phyloP scores from a whole-genome alignment of 2,888 invertebrate genomes.

The Punctoribates punctum region DNA sequence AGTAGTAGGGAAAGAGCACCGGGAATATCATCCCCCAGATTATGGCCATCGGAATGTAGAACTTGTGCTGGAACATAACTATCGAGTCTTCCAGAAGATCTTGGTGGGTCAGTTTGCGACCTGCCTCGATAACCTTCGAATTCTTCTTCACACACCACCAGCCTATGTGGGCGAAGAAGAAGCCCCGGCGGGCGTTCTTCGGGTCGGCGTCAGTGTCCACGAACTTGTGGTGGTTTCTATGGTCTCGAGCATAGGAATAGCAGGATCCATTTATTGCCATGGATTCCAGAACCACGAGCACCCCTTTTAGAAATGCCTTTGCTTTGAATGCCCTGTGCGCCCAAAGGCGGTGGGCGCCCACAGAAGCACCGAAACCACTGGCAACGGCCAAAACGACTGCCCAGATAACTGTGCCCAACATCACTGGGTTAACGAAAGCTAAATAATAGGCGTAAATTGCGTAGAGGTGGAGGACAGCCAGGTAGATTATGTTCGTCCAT shows the following conservation, averaged over 20 bases:
- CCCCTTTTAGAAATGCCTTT: neutral
- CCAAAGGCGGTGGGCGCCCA: constrained; percentile 36
- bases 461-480: neutral
- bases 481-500: neutral
- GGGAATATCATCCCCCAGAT: constrained; percentile 16
- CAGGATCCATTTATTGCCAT: constrained; percentile 20
- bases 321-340: constrained; percentile 41
- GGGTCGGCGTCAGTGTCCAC: constrained; percentile 38
- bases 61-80: constrained; percentile 23
- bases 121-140: neutral
- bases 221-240: constrained; percentile 39
- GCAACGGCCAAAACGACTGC: too few relatives aligned
- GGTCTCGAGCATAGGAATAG: constrained; percentile 35
- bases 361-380: too few relatives aligned
- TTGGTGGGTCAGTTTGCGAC: neutral
- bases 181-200: constrained; percentile 37
- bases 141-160: constrained; percentile 38
- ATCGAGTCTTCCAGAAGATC: constrained; percentile 34
- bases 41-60: constrained; percentile 31
- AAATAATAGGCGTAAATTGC: constrained; percentile 7
- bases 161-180: constrained; percentile 43
- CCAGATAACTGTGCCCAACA: too few relatives aligned
- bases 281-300: constrained; percentile 23
- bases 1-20: constrained; percentile 17
- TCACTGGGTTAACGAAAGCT: too few relatives aligned